A percentile compares a stretch with the other conserved stretches of the same genome.
phyloP scores from a whole-genome alignment of 2,797 vertebrate genomes.

The Tangara arthus region DNA sequence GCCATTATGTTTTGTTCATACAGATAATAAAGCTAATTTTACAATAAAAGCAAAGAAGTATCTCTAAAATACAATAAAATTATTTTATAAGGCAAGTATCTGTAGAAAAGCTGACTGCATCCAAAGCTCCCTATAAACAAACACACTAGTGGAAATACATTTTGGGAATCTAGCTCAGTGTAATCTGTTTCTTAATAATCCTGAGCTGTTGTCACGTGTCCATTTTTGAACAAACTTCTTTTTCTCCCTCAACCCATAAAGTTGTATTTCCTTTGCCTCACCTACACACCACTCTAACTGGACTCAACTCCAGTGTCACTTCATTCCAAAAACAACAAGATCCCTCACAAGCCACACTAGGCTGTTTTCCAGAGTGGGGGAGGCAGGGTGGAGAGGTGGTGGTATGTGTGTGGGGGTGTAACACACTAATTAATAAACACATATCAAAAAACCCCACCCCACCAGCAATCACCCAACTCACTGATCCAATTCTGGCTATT shows the following conservation, averaged over 20 bases:
- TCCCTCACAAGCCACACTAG: not conserved
- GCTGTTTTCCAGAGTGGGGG: not conserved
- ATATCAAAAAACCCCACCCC: fast-evolving
- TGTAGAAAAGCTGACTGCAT: not conserved
- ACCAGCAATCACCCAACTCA: not conserved
- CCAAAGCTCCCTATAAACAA: not conserved
- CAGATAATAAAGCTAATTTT: not conserved
- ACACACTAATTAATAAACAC: not conserved
- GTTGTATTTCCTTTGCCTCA: not conserved
- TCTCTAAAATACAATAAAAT: not conserved
- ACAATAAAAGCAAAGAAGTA: not conserved
- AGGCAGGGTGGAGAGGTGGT: not conserved
- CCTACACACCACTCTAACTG: not conserved
- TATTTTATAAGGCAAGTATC: not conserved
- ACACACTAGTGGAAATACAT: not conserved
- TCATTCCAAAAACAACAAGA: not conserved
- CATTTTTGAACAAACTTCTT: not conserved
- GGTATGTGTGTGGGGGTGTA: fast-evolving
- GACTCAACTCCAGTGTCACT: not conserved
- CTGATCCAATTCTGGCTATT: not conserved
- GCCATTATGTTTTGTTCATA: not conserved
- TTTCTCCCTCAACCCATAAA: not conserved
- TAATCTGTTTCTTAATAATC: not conserved
- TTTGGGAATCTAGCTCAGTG: not conserved
- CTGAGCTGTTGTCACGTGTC: not conserved